A percentile compares a stretch with the other conserved stretches of the same genome.
Evolutionary conservation across 2,113 vertebrate genomes (phyloP).

Genomic region (Andinoacara biseriatus): DNA sequence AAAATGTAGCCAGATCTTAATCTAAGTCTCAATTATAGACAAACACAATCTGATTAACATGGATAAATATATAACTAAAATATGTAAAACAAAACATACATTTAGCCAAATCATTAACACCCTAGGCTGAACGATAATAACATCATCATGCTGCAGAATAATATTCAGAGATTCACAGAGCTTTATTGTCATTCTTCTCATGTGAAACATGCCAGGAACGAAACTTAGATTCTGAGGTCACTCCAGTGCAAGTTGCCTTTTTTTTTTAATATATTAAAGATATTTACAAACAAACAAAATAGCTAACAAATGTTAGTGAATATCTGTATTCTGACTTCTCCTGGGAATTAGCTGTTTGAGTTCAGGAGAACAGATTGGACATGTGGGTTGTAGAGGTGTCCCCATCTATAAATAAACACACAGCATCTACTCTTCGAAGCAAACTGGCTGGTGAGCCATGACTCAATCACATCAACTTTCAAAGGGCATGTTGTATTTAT

Average conservation of each 20-base stretch:
- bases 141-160: neutral
- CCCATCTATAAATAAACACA: neutral
- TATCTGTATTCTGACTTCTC: neutral
- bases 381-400: neutral
- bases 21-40: neutral
- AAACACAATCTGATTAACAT: neutral
- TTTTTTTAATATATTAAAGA: too few relatives aligned
- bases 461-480: neutral
- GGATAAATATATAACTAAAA: neutral
- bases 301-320: neutral
- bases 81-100: neutral
- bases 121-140: rapidly evolving
- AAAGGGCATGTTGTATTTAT: neutral
- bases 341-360: neutral
- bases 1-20: neutral
- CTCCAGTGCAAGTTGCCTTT: too few relatives aligned
- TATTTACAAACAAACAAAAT: too few relatives aligned
- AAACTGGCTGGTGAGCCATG: neutral
- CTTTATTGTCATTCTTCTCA: too few relatives aligned
- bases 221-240: too few relatives aligned
- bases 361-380: neutral
- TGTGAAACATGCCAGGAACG: too few relatives aligned
- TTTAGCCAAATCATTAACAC: neutral
- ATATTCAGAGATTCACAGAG: too few relatives aligned
- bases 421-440: neutral